These are phyloP conservation scores for Aphelinus certus DNA, from an alignment of 1,140 invertebrate species.

Conservation along the genomic window DNA sequence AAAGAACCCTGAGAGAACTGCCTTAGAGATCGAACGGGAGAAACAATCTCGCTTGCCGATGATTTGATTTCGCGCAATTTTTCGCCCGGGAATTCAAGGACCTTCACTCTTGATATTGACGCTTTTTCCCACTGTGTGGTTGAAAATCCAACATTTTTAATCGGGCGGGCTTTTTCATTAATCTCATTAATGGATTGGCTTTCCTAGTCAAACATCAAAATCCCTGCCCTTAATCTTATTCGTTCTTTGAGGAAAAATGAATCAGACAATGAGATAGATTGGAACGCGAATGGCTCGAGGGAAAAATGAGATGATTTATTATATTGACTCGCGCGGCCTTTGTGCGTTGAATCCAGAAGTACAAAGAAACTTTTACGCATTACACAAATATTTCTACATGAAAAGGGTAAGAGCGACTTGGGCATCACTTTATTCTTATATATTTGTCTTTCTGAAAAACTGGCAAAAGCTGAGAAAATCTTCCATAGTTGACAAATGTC, in stretches of 20 bases:
- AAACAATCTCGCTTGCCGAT: constrained; percentile 15
- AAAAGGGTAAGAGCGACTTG: too few relatives aligned
- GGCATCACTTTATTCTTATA: too few relatives aligned
- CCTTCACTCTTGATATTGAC: neutral
- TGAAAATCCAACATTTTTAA: neutral
- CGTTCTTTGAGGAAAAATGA: neutral
- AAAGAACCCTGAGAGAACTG: neutral
- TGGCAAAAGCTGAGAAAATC: too few relatives aligned
- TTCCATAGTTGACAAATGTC: too few relatives aligned
- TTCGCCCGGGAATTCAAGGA: constrained; percentile 14
- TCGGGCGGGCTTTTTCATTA: neutral
- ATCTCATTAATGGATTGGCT: constrained; percentile 3
- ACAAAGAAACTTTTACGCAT: too few relatives aligned
- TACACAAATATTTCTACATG: too few relatives aligned
- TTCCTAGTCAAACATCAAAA: neutral
- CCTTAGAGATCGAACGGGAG: neutral
- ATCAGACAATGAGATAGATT: neutral
- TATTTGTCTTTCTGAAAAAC: too few relatives aligned
- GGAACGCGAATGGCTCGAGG: neutral
- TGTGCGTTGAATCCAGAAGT: too few relatives aligned
- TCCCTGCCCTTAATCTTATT: neutral
- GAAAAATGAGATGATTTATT: too few relatives aligned
- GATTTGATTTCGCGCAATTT: constrained; percentile 20
- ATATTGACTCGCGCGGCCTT: too few relatives aligned
- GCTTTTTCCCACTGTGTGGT: constrained; percentile 5